Evolutionary conservation across 2,797 vertebrate genomes (phyloP).

Genomic region (Tangara arthus): DNA sequence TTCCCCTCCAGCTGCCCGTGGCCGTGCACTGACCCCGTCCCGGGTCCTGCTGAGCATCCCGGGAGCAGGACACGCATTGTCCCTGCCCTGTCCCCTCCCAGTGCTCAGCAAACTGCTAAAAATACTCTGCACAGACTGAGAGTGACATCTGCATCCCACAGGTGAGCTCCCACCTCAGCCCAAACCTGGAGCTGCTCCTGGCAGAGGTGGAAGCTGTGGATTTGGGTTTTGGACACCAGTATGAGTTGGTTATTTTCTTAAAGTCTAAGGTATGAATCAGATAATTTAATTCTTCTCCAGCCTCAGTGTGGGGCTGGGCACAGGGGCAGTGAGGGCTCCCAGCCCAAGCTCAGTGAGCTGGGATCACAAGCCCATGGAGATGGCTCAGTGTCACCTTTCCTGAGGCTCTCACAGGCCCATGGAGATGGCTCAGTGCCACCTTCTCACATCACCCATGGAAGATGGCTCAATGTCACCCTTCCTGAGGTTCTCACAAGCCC

Average conservation of each 20-base stretch:
- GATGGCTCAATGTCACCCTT: too few relatives aligned
- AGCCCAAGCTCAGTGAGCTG: too few relatives aligned
- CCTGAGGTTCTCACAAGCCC: not conserved
- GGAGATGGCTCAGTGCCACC: too few relatives aligned
- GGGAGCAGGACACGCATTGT: accelerated
- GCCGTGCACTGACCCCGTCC: accelerated
- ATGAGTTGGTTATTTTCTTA: not conserved
- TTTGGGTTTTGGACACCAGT: not conserved
- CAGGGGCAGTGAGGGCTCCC: too few relatives aligned
- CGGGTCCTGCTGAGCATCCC: not conserved
- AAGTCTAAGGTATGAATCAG: not conserved
- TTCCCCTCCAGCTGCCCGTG: not conserved
- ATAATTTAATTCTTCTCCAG: not conserved
- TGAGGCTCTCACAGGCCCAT: not conserved
- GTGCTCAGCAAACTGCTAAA: not conserved
- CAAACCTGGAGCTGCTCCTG: not conserved
- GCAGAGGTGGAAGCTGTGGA: too few relatives aligned
- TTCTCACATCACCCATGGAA: too few relatives aligned
- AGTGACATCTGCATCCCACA: not conserved
- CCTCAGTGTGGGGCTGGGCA: not conserved
- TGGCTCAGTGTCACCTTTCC: too few relatives aligned
- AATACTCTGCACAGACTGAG: not conserved
- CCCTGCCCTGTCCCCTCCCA: not conserved
- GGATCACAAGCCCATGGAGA: not conserved
- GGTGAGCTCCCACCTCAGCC: not conserved